Evolutionary conservation across 2,797 vertebrate genomes (phyloP).

Genomic region (Cryptoprocta ferox): DNA sequence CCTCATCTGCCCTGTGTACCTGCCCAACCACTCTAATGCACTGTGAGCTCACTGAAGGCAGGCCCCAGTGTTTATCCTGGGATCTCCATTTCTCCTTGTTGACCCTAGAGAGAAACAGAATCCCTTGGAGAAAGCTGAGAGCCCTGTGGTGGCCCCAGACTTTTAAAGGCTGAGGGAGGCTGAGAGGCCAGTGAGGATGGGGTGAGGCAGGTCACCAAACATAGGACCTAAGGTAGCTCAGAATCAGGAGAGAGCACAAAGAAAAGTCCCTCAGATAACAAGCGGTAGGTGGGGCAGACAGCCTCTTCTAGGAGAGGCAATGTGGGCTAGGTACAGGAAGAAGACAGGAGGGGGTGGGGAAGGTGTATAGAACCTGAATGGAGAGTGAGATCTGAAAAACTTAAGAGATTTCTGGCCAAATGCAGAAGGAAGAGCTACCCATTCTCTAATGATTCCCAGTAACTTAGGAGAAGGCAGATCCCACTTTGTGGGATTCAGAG

Average conservation of each 20-base stretch:
- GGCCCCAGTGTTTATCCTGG: neutral
- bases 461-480: neutral
- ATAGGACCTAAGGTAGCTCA: neutral
- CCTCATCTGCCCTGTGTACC: neutral
- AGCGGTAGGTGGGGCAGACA: neutral
- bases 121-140: constrained; percentile 17
- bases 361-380: neutral
- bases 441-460: neutral
- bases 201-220: constrained; percentile 2
- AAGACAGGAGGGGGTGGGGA: neutral
- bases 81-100: constrained; percentile 39
- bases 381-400: constrained; percentile 10
- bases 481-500: neutral
- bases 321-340: neutral
- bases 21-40: neutral
- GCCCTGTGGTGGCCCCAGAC: neutral
- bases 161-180: neutral
- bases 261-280: neutral
- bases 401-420: neutral
- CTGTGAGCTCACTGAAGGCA: constrained; percentile 27
- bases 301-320: neutral
- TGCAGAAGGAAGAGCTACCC: neutral
- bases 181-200: neutral
- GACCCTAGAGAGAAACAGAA: constrained; percentile 39
- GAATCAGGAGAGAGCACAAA: constrained; percentile 39